These are phyloP conservation scores for Psammodynastes pulverulentus DNA, from an alignment of 2,113 vertebrate species.

Conservation along the genomic window DNA sequence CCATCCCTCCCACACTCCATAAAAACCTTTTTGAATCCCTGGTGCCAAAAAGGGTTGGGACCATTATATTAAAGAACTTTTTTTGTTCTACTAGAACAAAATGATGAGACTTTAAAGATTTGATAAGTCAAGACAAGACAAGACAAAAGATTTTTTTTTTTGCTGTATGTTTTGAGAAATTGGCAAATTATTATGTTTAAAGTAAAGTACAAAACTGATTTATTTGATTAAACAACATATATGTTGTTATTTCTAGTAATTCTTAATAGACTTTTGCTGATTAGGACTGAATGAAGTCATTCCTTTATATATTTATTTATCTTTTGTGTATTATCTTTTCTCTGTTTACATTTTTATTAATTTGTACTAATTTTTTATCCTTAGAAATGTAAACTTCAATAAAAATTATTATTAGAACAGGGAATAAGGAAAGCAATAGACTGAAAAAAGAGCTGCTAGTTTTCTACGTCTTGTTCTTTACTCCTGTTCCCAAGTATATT, in stretches of 20 bases:
- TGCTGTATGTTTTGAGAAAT: neutral
- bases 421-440: neutral
- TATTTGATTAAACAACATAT: neutral
- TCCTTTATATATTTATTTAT: neutral
- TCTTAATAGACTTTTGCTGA: neutral
- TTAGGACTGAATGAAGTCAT: neutral
- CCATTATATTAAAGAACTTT: neutral
- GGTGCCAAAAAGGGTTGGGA: neutral
- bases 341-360: neutral
- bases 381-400: neutral
- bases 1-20: neutral
- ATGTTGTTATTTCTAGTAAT: neutral
- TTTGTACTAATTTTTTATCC: neutral
- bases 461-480: neutral
- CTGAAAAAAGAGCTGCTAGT: neutral
- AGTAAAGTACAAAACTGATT: neutral
- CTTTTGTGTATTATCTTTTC: neutral
- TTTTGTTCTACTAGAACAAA: neutral
- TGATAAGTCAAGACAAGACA: neutral
- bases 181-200: neutral
- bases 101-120: neutral
- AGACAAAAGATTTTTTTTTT: too few relatives aligned
- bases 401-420: neutral
- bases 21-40: neutral
- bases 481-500: neutral